Evolutionary conservation across 2,797 vertebrate genomes (phyloP).

Genomic region (Ceyx erithaca): DNA sequence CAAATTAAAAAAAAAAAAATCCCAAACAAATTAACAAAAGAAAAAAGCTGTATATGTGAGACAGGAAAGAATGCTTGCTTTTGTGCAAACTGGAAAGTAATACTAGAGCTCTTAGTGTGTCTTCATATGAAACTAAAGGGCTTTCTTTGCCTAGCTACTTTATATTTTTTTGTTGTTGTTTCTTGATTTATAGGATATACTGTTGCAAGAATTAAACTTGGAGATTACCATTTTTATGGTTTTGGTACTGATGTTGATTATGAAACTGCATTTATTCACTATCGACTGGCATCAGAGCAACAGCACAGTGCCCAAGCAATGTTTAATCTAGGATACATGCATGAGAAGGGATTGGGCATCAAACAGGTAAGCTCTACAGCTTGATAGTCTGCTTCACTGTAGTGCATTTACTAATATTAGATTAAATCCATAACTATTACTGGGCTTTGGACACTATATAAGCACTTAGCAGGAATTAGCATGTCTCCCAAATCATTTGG

Average conservation of each 20-base stretch:
- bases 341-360: slow-evolving; percentile 96
- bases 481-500: neutral
- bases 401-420: neutral
- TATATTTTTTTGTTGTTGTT: neutral
- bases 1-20: neutral
- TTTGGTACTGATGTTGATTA: slow-evolving; percentile 97
- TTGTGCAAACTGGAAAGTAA: neutral
- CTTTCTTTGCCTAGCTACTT: neutral
- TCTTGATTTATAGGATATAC: slow-evolving; percentile 87
- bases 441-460: neutral
- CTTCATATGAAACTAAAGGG: neutral
- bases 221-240: slow-evolving; percentile 98
- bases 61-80: too few species aligned
- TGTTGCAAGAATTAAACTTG: slow-evolving; percentile 95
- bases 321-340: slow-evolving; percentile 99
- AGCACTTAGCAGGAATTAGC: neutral
- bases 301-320: slow-evolving; percentile 98
- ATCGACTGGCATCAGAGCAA: slow-evolving; percentile 95
- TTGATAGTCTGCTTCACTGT: neutral
- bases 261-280: slow-evolving; percentile 96
- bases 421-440: neutral
- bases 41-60: neutral
- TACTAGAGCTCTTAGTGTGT: neutral
- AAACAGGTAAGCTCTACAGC: slow-evolving; percentile 83
- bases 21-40: neutral